These are phyloP conservation scores for Odontothrips loti DNA, from an alignment of 2,888 invertebrate genomes.

Conservation along the genomic window DNA sequence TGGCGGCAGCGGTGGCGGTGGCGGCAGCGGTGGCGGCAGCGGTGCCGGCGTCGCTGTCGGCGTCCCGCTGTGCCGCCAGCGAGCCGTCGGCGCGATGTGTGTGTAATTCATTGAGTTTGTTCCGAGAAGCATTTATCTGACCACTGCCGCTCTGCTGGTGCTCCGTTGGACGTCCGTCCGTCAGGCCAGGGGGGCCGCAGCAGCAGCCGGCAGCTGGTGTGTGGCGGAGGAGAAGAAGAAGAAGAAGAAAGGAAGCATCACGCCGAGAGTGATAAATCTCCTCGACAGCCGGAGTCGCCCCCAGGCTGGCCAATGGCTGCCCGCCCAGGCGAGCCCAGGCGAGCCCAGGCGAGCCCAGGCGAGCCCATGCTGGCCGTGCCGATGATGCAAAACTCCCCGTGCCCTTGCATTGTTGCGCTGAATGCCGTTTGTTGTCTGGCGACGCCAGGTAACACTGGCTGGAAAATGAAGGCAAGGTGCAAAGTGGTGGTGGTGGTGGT, in stretches of 20 bases:
- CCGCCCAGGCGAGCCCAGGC: neutral
- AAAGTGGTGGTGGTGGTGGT: too few species aligned
- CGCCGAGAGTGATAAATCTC: slow-evolving; percentile 8
- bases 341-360: too few species aligned
- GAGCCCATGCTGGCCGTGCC: too few species aligned
- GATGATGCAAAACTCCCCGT: too few species aligned
- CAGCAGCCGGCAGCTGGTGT: neutral
- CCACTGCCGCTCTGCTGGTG: neutral
- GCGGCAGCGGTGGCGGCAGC: neutral
- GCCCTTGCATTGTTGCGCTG: too few species aligned
- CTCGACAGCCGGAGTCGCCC: neutral
- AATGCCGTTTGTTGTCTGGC: too few species aligned
- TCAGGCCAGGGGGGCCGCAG: neutral
- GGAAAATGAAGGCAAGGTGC: too few species aligned
- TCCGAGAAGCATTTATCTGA: slow-evolving; percentile 22
- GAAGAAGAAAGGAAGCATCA: slow-evolving; percentile 21
- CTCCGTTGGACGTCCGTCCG: neutral
- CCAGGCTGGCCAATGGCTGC: neutral
- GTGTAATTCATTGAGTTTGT: slow-evolving; percentile 25
- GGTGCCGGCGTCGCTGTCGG: neutral
- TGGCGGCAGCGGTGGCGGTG: neutral
- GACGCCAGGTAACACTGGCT: too few species aligned
- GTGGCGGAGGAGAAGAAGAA: slow-evolving; percentile 19
- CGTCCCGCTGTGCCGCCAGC: too few species aligned
- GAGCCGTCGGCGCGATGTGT: too few species aligned